Evolutionary conservation across 1,140 invertebrate species (phyloP), one percentile per base, ranked within the genome.

Genomic region (Geopemphigus sp.): DNA sequence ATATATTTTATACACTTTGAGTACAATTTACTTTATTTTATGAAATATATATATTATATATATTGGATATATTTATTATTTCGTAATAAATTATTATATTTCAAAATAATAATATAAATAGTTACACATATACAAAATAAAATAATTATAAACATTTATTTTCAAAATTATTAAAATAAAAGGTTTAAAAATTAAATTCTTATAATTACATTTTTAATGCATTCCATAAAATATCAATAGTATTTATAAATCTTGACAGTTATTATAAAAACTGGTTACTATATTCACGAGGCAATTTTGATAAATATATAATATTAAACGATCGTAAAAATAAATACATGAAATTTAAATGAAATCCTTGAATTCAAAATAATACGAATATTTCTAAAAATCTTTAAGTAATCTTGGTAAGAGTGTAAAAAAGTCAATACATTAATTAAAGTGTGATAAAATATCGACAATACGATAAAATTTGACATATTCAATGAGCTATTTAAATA

Each of bases 181-280:
- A 24, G 0, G n/a, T n/a, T n/a, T n/a, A n/a, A n/a, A n/a, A n/a
- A n/a, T n/a, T n/a, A n/a, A 68, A 50, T 50, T 68, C 66, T 24
- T 17, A 26, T 68, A 26, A 50, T 50, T 50, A 68, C 45, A 68
- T 68, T 68, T 59, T 68, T 50, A 15, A 68, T 68, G 50, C 26
- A 68, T 68, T 32, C 45, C 66, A 50, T 50, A 50, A 11, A 68
- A 50, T 50, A 68, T 68, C 50, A 50, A 68, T 50, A 68, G 17
- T 68, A 50, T 68, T n/a, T 15, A 68, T 68, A 50, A 68, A 50
- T 68, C 39, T 14, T 17, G 22, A 68, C 66, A 68, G 66, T 17
- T 68, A 22, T 39, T 50, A 50, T 68, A 47, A 68, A 66, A 68
- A 68, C 66, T 45, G 22, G 66, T 68, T 68, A 68, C n/a, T 50